Percentiles rank a stretch among this genome's conserved stretches.
phyloP scores from a whole-genome alignment of 1,140 invertebrate genomes.

The Saccostrea echinata region DNA sequence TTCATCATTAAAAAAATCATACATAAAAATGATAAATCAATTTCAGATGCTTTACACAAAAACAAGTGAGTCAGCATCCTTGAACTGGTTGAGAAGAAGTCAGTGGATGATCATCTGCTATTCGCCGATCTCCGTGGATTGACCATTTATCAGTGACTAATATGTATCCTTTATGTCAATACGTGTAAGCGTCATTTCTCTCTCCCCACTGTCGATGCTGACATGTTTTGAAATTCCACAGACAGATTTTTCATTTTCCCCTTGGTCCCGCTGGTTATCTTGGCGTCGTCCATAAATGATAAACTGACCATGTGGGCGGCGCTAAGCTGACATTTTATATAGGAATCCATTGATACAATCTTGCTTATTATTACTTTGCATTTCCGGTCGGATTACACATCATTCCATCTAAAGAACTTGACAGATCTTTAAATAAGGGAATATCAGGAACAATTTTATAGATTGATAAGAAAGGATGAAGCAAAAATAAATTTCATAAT shows the following conservation, averaged over 20 bases:
- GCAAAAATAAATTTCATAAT: not conserved
- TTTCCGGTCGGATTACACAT: constrained; percentile 6
- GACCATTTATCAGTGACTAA: constrained; percentile 28
- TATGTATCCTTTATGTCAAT: constrained; percentile 8
- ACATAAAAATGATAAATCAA: no score
- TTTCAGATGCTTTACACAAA: not conserved
- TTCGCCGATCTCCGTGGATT: not conserved
- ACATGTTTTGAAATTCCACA: constrained; percentile 29
- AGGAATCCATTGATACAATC: constrained; percentile 26
- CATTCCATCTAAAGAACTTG: not conserved
- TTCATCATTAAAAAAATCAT: no score
- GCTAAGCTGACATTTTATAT: not conserved
- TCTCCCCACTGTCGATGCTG: constrained; percentile 18
- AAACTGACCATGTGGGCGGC: constrained; percentile 9
- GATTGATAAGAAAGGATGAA: constrained; percentile 21
- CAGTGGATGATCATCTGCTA: not conserved
- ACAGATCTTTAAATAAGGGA: constrained; percentile 31
- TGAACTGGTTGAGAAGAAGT: constrained; percentile 16
- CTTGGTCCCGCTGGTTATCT: not conserved
- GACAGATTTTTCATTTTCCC: constrained; percentile 19
- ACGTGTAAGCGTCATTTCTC: constrained; percentile 7
- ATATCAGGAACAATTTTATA: not conserved
- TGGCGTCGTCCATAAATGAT: not conserved
- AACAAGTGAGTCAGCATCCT: constrained; percentile 31
- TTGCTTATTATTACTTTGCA: constrained; percentile 21